These are phyloP conservation scores for Sipha maydis DNA, from an alignment of 2,888 invertebrate species.

Conservation along the genomic window DNA sequence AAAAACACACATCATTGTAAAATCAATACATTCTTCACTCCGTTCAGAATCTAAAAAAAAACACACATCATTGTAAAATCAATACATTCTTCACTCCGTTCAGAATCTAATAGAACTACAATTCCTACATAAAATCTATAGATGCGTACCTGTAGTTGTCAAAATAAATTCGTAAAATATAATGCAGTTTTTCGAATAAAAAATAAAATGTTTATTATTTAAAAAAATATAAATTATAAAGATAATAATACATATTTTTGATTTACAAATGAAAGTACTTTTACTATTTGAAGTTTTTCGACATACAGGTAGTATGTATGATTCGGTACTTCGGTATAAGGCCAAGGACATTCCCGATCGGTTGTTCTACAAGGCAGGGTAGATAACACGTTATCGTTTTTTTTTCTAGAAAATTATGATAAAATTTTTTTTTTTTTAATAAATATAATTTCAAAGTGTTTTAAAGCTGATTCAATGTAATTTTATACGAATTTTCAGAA, in stretches of 20 bases:
- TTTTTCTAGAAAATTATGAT: neutral
- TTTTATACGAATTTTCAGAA: neutral
- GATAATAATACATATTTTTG: neutral
- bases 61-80: too few relatives aligned
- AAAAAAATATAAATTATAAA: neutral
- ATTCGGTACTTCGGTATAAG: slow-evolving; percentile 41
- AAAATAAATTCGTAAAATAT: too few relatives aligned
- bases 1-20: too few relatives aligned
- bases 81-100: too few relatives aligned
- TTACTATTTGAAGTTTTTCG: slow-evolving; percentile 45
- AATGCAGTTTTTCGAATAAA: neutral
- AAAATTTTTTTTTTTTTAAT: neutral
- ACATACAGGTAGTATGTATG: slow-evolving; percentile 44
- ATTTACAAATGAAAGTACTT: slow-evolving; percentile 35
- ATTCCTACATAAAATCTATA: too few relatives aligned
- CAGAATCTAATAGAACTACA: too few relatives aligned
- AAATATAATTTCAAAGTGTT: neutral
- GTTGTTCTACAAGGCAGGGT: slow-evolving; percentile 29
- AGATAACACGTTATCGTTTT: neutral
- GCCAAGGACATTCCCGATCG: slow-evolving; percentile 36
- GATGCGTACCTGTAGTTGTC: too few relatives aligned
- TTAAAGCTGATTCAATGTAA: too few relatives aligned
- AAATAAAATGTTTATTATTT: neutral
- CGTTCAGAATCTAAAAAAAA: too few relatives aligned
- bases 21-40: too few relatives aligned